Base-by-base conservation (phyloP, 1,140 invertebrate genomes). In the Leptestheria dahalacensis region DNA sequence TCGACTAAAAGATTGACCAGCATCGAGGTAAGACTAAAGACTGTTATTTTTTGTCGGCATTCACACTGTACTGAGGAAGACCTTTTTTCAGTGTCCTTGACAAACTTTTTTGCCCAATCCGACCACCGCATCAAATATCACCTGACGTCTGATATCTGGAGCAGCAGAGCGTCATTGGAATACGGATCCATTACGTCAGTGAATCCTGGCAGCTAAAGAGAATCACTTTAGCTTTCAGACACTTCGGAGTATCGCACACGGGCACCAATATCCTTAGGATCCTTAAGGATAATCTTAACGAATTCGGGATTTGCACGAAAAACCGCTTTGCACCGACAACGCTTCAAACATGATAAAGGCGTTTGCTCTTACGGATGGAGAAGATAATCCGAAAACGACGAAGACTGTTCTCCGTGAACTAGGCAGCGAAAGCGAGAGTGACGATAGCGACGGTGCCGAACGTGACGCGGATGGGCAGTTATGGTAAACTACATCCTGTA, bases 341-440 rank as follows among this genome's bases (percentile, higher is more conserved):
- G 52, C 52, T 11, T 3, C 52, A 55, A 55, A 55, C 24, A 55
- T 55, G 52, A 11, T 55, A n/a, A 55, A 55, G 20, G 52, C 52
- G 6, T 55, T 55, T 25, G 24, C 4, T 55, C n/a, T 55, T 55
- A 6, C 33, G 6, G 33, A 41, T 6, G 15, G 33, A 9, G 33
- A 6, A 9, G 15, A 9, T 15, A 41, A 41, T 15, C 6, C 6
- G 33, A 41, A 41, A 41, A 6, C 33, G 33, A 41, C 6, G 33
- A 41, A 41, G 6, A 9, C 6, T 15, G 33, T 15, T 15, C 33
- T 9, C 6, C 15, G 15, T 41, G 6, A 6, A 41, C 15, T 15
- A 41, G 33, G 15, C 33, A 15, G 15, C 33, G 33, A n/a, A n/a
- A n/a, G n/a, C n/a, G n/a, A 41, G 6, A 15, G 15, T 15, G 33